phyloP scores from a whole-genome alignment of 2,797 vertebrate genomes.

The Onychomys arenicola region DNA sequence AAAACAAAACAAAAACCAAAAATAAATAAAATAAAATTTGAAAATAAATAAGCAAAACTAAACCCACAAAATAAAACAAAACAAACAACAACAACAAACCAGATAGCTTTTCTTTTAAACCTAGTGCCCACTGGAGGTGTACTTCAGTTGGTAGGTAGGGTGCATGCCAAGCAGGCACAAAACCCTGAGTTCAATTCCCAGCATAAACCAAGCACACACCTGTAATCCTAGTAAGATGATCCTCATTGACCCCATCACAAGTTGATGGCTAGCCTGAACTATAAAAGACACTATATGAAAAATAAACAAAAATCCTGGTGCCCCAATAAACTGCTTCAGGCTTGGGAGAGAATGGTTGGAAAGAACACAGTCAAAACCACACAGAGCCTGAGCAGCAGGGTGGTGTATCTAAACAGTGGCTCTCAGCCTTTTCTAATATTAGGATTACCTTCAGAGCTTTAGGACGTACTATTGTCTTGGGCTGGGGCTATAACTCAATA shows the following conservation, averaged over 20 bases:
- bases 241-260: background rate
- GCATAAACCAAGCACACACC: background rate
- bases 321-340: background rate
- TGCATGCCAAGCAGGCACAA: background rate
- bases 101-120: slow-evolving; percentile 16
- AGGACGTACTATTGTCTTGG: background rate
- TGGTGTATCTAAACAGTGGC: background rate
- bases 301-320: background rate
- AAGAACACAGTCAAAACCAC: slow-evolving; percentile 39
- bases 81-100: slow-evolving; percentile 1
- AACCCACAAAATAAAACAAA: slow-evolving; percentile 53
- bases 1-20: background rate
- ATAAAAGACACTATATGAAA: background rate
- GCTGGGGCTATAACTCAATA: background rate
- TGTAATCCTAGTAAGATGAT: background rate
- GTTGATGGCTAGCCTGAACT: background rate
- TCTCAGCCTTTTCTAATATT: slow-evolving; percentile 7
- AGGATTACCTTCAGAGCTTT: slow-evolving; percentile 5
- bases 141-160: background rate
- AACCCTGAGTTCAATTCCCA: background rate
- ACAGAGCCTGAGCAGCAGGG: background rate
- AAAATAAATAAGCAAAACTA: background rate
- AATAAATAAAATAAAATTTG: background rate
- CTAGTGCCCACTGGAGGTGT: background rate
- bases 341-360: background rate